phyloP scores from a whole-genome alignment of 64 coral and sea anemone genomes.

The Stichodactyla mertensii region DNA sequence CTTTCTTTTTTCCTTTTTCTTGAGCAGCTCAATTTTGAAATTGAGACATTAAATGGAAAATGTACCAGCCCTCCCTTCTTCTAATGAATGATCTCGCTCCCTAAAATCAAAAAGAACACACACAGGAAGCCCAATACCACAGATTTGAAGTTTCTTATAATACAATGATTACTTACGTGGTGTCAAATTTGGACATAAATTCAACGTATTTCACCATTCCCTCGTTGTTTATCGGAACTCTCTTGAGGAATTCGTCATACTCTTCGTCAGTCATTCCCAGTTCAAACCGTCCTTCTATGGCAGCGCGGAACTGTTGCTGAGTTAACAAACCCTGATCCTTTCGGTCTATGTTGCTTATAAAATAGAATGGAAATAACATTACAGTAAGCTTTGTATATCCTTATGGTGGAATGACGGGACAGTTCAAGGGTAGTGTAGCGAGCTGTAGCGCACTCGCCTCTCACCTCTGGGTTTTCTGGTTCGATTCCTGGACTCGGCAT shows the following conservation, averaged over 20 bases:
- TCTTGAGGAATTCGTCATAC: constrained; percentile 66
- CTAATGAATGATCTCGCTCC: not conserved
- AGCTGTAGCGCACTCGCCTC: too few relatives aligned
- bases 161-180: constrained; percentile 60
- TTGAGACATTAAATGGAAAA: too few relatives aligned
- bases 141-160: not conserved
- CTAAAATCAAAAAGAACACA: not conserved
- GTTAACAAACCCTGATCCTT: constrained; percentile 74
- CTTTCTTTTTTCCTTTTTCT: too few relatives aligned
- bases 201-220: constrained; percentile 95
- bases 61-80: too few relatives aligned
- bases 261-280: constrained; percentile 81
- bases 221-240: constrained; percentile 77
- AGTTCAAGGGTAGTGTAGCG: too few relatives aligned
- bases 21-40: too few relatives aligned
- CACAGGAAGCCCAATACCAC: not conserved
- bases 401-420: not conserved
- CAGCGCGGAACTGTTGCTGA: constrained; percentile 96
- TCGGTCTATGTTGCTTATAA: constrained; percentile 90
- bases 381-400: too few relatives aligned
- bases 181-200: constrained; percentile 98
- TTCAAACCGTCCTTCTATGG: constrained; percentile 94
- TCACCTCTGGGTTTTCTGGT: too few relatives aligned
- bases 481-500: too few relatives aligned
- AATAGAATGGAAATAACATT: not conserved